Evolutionary conservation across 2,113 vertebrate species (phyloP), one percentile per base, ranked within the genome.

Genomic region (Lophura nycthemera): DNA sequence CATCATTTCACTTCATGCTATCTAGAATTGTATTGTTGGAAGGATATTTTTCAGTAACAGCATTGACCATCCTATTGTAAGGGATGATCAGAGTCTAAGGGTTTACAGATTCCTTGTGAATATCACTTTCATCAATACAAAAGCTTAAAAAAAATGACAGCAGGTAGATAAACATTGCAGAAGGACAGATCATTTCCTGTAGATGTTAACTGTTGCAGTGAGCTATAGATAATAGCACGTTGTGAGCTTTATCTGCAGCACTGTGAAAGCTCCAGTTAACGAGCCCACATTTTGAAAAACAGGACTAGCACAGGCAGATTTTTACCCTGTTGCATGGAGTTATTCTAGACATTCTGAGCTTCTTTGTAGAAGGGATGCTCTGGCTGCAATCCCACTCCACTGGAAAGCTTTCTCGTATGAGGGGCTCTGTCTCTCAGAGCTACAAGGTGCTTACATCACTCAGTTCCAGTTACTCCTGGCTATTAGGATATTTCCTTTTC

Each of bases 201-300:
- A 57, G 29, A 42, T 30, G 18, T 24, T 72, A 69, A 60, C 40
- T 76, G 29, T 8, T 24, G 45, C 29, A 30, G 20, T 36, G 32
- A 86, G 20, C 38, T 75, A 16, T 42, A 8, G 27, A 10, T 34
- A 69, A 21, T 32, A 85, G 19, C 0, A 0, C 0, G 2, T 32
- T 34, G 30, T 1, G 2, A 80, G 10, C 10, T 70, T 48, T 60
- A 80, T 80, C 63, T 1, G 0, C 27, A 83, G 48, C 7, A 20
- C 16, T 70, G 13, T 19, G 16, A 61, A 86, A 52, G 30, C 13
- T 47, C 25, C 19, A 4, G 21, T 11, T 34, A 52, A 16, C 2
- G 2, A 84, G 3, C 5, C 10, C 11, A 24, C 27, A 20, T 75
- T 48, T 64, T 30, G 34, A 75, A 79, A 72, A 36, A 4, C 30